These are phyloP conservation scores for Bombus superbus DNA, from an alignment of 1,140 invertebrate genomes.

Conservation along the genomic window DNA sequence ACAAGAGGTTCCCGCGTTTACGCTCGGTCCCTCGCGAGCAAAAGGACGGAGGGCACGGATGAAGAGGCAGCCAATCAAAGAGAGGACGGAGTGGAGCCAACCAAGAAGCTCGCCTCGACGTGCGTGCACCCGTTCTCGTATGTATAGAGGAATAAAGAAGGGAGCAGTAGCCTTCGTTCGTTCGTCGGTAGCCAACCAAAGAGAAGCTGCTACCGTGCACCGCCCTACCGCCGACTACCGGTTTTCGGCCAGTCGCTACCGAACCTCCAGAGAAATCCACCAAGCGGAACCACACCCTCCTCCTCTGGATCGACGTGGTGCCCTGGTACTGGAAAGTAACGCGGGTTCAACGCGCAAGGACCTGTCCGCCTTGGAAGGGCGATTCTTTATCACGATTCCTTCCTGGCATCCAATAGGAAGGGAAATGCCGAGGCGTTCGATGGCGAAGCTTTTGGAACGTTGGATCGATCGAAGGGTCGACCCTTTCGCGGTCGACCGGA, in stretches of 20 bases:
- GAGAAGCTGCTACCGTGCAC: conserved; percentile 80
- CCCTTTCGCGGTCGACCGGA: no score
- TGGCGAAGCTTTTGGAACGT: background rate
- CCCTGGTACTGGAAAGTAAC: conserved; percentile 12
- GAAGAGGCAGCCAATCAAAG: conserved; percentile 67
- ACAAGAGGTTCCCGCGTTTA: conserved; percentile 20
- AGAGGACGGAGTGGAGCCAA: conserved; percentile 70
- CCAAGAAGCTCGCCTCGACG: conserved; percentile 72
- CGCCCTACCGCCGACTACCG: conserved; percentile 82
- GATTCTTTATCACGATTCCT: conserved; percentile 7
- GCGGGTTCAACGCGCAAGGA: background rate
- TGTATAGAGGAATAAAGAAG: conserved; percentile 74
- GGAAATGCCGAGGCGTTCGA: background rate
- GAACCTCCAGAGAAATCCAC: conserved; percentile 59
- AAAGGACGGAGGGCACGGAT: conserved; percentile 61
- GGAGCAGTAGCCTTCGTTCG: conserved; percentile 73
- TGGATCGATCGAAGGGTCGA: background rate
- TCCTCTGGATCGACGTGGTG: conserved; percentile 33
- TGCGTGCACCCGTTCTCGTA: conserved; percentile 76
- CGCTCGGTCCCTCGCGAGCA: conserved; percentile 29
- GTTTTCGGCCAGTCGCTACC: conserved; percentile 80
- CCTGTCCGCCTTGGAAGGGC: conserved; percentile 40
- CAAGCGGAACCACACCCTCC: conserved; percentile 63
- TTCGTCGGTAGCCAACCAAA: conserved; percentile 80
- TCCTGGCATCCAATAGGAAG: background rate